These are phyloP conservation scores for Thymallus thymallus DNA, from an alignment of 2,113 vertebrate species.

Conservation along the genomic window DNA sequence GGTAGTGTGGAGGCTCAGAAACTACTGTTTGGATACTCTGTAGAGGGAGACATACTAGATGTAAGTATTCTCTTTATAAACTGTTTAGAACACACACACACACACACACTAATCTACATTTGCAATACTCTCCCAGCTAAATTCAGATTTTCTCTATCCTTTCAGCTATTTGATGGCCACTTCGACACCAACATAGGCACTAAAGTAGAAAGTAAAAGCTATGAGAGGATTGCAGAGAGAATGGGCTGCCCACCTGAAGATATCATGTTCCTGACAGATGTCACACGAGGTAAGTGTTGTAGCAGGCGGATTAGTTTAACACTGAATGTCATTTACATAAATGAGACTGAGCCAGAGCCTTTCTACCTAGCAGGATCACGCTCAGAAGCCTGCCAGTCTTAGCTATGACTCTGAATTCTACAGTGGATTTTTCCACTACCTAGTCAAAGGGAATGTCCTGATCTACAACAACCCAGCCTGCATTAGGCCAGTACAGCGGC, in stretches of 20 bases:
- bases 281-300: slow-evolving; percentile 79
- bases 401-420: too few species aligned
- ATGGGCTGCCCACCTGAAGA: slow-evolving; percentile 88
- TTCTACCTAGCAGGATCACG: neutral
- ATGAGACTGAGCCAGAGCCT: neutral
- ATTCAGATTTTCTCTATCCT: neutral
- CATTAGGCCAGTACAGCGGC: too few species aligned
- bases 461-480: too few species aligned
- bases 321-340: neutral
- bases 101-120: neutral
- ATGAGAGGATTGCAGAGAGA: slow-evolving; percentile 83
- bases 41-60: slow-evolving; percentile 89
- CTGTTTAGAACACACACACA: neutral
- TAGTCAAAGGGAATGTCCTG: too few species aligned
- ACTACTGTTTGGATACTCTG: slow-evolving; percentile 88
- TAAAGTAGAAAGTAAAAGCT: slow-evolving; percentile 93
- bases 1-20: slow-evolving; percentile 97
- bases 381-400: too few species aligned
- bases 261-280: slow-evolving; percentile 91
- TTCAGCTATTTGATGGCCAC: slow-evolving; percentile 91
- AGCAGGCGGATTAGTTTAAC: neutral
- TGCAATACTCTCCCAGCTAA: neutral
- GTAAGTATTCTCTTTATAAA: slow-evolving; percentile 56
- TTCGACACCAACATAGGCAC: slow-evolving; percentile 92
- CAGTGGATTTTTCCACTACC: too few species aligned